Percentiles rank a stretch among this genome's conserved stretches.
phyloP scores from a whole-genome alignment of 2,113 vertebrate genomes.

The Desmodus rotundus region DNA sequence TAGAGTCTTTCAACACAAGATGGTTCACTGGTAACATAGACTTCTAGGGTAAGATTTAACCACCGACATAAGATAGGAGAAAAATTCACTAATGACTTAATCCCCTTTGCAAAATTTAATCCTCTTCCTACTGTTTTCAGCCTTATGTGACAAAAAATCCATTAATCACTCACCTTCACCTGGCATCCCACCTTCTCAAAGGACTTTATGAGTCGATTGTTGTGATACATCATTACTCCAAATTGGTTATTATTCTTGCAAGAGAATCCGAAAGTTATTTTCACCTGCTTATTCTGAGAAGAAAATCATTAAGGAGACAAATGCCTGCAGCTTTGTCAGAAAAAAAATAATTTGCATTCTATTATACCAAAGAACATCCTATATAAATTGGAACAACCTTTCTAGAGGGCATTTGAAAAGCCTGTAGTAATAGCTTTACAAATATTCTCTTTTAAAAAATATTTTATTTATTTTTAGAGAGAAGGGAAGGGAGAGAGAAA shows the following conservation, averaged over 20 bases:
- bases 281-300: slow-evolving; percentile 85
- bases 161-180: slow-evolving; percentile 80
- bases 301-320: slow-evolving; percentile 68
- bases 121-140: not conserved
- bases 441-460: not conserved
- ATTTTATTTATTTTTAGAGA: no score
- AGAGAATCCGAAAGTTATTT: slow-evolving; percentile 88
- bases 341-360: not conserved
- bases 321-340: not conserved
- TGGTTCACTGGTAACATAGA: not conserved
- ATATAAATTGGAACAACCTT: not conserved
- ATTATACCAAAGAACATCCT: not conserved
- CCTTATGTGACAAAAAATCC: not conserved
- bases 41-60: slow-evolving; percentile 25
- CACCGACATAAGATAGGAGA: not conserved
- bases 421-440: slow-evolving; percentile 9
- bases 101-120: not conserved
- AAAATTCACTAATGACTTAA: slow-evolving; percentile 19
- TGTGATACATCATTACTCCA: slow-evolving; percentile 89
- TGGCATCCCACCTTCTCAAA: slow-evolving; percentile 89
- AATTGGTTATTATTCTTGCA: slow-evolving; percentile 83
- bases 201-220: slow-evolving; percentile 87
- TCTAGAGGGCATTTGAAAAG: not conserved
- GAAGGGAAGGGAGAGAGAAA: no score
- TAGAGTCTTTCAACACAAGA: not conserved